Percentiles rank a stretch among this genome's conserved stretches.
Conservation (phyloP, 2,888 invertebrate species). For the Phoronis australis region DNA sequence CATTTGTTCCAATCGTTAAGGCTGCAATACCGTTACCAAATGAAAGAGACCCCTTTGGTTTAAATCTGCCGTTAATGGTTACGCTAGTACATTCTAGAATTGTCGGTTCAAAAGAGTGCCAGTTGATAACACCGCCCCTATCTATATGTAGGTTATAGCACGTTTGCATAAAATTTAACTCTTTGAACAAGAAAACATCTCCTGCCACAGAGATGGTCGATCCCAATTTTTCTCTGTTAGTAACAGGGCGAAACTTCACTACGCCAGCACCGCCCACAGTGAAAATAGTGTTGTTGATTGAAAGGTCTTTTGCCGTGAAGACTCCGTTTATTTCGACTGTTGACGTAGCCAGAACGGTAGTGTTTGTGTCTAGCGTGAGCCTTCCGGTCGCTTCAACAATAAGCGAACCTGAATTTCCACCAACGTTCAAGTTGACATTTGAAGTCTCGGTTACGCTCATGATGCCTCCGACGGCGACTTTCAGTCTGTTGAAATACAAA, state of each 20-base stretch:
- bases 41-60: slow-evolving; percentile 15
- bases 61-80: slow-evolving; percentile 20
- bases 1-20: slow-evolving; percentile 16
- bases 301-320: too few species aligned
- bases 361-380: too few species aligned
- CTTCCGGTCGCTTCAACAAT: too few species aligned
- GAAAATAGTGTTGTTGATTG: too few species aligned
- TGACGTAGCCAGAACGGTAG: too few species aligned
- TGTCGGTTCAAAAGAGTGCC: slow-evolving; percentile 15
- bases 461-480: too few species aligned
- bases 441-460: too few species aligned
- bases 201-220: slow-evolving; percentile 17
- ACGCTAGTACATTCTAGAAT: slow-evolving; percentile 21
- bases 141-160: slow-evolving; percentile 18
- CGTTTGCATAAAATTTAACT: slow-evolving; percentile 17
- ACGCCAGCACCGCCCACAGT: slow-evolving; percentile 11
- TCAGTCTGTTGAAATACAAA: too few species aligned
- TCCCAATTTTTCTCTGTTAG: slow-evolving; percentile 18
- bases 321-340: too few species aligned
- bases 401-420: too few species aligned
- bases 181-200: slow-evolving; percentile 13
- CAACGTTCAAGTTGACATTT: too few species aligned
- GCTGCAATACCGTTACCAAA: slow-evolving; percentile 17
- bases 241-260: slow-evolving; percentile 16
- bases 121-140: slow-evolving; percentile 16